Evolutionary conservation across 2,797 vertebrate genomes (phyloP), one percentile per base, ranked within the genome.

Genomic region (Pseudocheirus occidentalis): DNA sequence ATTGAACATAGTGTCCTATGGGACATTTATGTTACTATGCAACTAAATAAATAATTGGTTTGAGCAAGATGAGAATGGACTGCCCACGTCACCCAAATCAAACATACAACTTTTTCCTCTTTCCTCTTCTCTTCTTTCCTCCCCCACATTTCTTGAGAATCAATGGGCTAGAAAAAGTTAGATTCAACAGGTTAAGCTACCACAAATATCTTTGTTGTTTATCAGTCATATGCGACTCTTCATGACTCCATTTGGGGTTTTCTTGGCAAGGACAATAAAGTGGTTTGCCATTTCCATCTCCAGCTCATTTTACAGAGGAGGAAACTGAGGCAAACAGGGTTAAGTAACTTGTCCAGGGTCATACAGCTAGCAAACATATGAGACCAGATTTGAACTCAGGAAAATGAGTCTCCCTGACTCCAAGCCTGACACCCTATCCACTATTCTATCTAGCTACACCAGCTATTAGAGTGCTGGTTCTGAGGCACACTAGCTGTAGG

Each of bases 81-180:
- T 28, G 93, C 62, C 81, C 12, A 54, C 56, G 93, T 94, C 54
- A 93, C 18, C 93, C 89, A 28, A 92, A 81, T 81, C n/a, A 95
- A 95, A 87, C 28, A 95, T 93, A 59, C 87, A 96, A 90, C 4
- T 95, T 56, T 12, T 95, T 92, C 91, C 95, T 95, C 59, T 12
- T 95, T 92, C 91, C 95, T 93, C 93, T 91, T 93, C 95, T 92
- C 92, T 91, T 62, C 91, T 91, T 62, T 90, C 81, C 14, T 59
- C 53, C 2, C 0, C 13, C 55, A 55, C 31, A 93, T 55, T 62
- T 94, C 29, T n/a, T 66, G 92, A 94, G 54, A 90, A 87, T 94
- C 90, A 97, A 50, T 56, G 57, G 92, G 90, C 66, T 94, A 56
- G 81, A 95, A 59, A 90, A 52, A 55, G 56, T 55, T 81, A 81